Conservation (phyloP, 1,140 invertebrate species). For the Metaphire vulgaris region DNA sequence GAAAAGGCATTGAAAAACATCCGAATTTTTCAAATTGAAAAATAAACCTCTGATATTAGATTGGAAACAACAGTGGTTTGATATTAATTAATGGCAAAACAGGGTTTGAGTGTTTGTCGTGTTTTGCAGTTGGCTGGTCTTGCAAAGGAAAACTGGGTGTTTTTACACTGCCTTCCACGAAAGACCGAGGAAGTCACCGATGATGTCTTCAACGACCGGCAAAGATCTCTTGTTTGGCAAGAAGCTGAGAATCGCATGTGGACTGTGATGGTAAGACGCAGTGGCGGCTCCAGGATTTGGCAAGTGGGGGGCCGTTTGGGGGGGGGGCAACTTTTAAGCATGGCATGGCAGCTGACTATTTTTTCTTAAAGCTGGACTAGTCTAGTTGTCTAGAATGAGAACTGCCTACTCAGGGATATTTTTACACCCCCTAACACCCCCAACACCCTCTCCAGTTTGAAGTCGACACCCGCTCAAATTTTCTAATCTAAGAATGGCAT, state of each 20-base stretch:
- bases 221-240: constrained; percentile 36
- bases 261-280: neutral
- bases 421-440: neutral
- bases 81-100: no score
- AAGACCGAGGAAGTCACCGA: constrained; percentile 40
- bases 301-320: no score
- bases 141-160: constrained; percentile 35
- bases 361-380: neutral
- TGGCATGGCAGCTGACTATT: neutral
- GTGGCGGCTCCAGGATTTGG: no score
- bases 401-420: neutral
- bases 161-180: constrained; percentile 42
- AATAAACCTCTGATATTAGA: no score
- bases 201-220: constrained; percentile 37
- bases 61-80: no score
- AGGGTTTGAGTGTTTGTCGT: no score
- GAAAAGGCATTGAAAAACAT: no score
- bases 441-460: neutral
- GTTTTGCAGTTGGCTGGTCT: constrained; percentile 3
- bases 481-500: no score
- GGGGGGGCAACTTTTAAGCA: no score
- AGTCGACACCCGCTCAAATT: no score
- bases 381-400: neutral
- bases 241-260: constrained; percentile 38
- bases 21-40: no score